phyloP scores from a whole-genome alignment of 2,113 vertebrate species.

The Eleginops maclovinus region DNA sequence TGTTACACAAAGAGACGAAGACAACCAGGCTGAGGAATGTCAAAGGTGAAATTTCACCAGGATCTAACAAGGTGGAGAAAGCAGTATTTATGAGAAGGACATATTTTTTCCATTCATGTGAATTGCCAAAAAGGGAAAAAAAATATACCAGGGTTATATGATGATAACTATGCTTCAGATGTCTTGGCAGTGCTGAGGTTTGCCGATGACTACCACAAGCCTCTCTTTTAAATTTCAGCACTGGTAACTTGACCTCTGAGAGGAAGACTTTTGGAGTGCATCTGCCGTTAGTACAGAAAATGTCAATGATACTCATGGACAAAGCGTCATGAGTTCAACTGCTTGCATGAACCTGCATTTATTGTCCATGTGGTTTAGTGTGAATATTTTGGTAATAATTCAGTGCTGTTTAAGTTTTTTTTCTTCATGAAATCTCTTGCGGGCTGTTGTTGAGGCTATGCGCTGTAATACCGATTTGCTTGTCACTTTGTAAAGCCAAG shows the following conservation, averaged over 20 bases:
- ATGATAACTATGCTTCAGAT: slow-evolving; percentile 12
- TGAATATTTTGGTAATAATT: slow-evolving; percentile 9
- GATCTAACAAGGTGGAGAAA: background rate
- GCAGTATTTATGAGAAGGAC: slow-evolving; percentile 41
- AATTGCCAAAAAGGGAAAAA: slow-evolving; percentile 60
- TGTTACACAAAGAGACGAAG: slow-evolving; percentile 1
- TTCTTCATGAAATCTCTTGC: background rate
- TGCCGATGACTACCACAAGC: slow-evolving; percentile 44
- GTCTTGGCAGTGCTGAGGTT: slow-evolving; percentile 36
- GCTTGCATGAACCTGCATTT: slow-evolving; percentile 54
- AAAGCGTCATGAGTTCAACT: slow-evolving; percentile 17
- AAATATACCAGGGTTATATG: background rate
- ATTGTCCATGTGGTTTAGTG: background rate
- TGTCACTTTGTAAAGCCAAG: slow-evolving; percentile 20
- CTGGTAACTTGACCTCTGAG: background rate
- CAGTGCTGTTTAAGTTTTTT: slow-evolving; percentile 19
- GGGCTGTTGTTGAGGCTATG: slow-evolving; percentile 13
- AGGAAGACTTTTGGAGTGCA: background rate
- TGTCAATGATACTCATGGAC: slow-evolving; percentile 65
- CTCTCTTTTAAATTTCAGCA: slow-evolving; percentile 30
- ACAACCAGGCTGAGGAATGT: slow-evolving; percentile 11
- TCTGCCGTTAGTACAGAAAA: slow-evolving; percentile 70
- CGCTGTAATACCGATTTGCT: background rate
- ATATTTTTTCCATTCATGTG: slow-evolving; percentile 34
- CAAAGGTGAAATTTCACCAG: background rate